phyloP scores from a whole-genome alignment of 2,888 invertebrate species.

The Colletes collaris region DNA sequence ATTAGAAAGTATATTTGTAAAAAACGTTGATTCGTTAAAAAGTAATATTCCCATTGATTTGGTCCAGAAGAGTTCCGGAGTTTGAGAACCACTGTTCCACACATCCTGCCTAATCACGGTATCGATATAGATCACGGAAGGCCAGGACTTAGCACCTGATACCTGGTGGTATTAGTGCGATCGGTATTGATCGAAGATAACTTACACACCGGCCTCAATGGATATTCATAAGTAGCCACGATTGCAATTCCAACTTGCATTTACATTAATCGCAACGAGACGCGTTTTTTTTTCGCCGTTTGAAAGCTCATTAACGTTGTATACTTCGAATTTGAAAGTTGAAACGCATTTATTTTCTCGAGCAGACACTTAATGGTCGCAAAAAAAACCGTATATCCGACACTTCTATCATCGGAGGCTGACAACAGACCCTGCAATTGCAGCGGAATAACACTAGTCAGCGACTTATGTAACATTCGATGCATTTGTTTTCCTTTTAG shows the following conservation, averaged over 20 bases:
- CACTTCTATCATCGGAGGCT: neutral
- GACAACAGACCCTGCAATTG: neutral
- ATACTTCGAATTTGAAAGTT: constrained; percentile 1
- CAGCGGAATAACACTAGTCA: neutral
- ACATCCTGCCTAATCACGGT: neutral
- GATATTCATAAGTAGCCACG: neutral
- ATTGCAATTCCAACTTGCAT: neutral
- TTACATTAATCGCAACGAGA: neutral
- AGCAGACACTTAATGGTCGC: too few species aligned
- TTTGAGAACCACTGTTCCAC: neutral
- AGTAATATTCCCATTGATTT: too few species aligned
- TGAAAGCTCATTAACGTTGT: neutral
- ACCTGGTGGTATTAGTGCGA: constrained; percentile 13
- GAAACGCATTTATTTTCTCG: neutral
- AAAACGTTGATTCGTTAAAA: too few species aligned
- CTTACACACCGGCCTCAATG: constrained; percentile 3
- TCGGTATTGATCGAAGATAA: constrained; percentile 14
- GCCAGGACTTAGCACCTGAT: constrained; percentile 11
- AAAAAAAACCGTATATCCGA: neutral
- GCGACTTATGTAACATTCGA: constrained; percentile 5
- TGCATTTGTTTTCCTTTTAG: neutral
- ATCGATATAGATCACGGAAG: constrained; percentile 5
- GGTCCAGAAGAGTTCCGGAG: neutral
- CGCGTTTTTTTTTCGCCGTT: neutral
- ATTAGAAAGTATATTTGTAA: too few species aligned